Evolutionary conservation across 2,113 vertebrate species (phyloP).

Genomic region (Mormyrus iriodes): DNA sequence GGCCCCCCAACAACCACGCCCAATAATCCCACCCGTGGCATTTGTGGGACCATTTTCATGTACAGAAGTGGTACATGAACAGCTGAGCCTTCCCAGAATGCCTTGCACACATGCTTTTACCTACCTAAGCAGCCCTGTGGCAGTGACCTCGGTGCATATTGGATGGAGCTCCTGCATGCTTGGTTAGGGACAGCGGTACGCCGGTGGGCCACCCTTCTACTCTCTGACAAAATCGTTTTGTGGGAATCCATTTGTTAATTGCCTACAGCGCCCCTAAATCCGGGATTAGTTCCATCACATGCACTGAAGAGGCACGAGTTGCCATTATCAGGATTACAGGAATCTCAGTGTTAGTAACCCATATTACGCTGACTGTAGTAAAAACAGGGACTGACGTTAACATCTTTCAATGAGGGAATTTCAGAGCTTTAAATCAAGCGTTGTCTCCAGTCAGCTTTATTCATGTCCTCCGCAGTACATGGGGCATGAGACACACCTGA

Average conservation of each 20-base stretch:
- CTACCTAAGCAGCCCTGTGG: not conserved
- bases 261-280: constrained; percentile 40
- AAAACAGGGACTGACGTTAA: not conserved
- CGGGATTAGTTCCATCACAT: constrained; percentile 36
- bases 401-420: not conserved
- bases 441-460: not conserved
- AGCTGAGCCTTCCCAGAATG: not conserved
- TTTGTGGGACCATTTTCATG: not conserved
- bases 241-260: constrained; percentile 45
- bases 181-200: not conserved
- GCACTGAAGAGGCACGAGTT: constrained; percentile 31
- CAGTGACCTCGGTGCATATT: not conserved
- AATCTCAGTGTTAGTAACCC: constrained; percentile 36
- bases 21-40: not conserved
- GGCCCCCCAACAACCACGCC: not conserved
- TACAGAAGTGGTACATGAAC: not conserved
- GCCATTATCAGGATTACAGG: constrained; percentile 40
- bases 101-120: not conserved
- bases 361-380: constrained; percentile 13
- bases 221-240: constrained; percentile 27
- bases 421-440: not conserved
- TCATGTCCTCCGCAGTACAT: not conserved
- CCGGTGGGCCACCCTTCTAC: not conserved
- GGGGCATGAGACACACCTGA: not conserved
- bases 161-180: not conserved